Conservation (phyloP, 2,113 vertebrate species). For the Struthio camelus region DNA sequence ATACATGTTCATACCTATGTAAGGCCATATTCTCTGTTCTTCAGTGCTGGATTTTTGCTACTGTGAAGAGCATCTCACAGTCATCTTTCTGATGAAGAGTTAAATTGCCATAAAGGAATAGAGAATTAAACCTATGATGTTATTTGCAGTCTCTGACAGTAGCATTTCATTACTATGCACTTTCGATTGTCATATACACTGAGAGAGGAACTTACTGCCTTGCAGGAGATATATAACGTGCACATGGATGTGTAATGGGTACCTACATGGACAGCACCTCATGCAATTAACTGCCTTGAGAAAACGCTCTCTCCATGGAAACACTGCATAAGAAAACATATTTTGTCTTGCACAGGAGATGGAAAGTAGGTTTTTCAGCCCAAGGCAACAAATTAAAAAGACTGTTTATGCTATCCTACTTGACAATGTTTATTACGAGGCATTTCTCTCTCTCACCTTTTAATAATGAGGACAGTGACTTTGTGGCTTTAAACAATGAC, state of each 20-base stretch:
- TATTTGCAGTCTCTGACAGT: background rate
- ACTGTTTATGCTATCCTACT: background rate
- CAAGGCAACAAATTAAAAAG: conserved; percentile 36
- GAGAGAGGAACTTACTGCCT: background rate
- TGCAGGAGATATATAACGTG: background rate
- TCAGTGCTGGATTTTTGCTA: background rate
- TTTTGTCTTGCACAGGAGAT: background rate
- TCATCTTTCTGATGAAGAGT: background rate
- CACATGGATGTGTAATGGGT: background rate
- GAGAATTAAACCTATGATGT: background rate
- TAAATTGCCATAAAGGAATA: background rate
- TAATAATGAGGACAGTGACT: background rate
- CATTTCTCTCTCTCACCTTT: conserved; percentile 19
- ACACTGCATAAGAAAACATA: background rate
- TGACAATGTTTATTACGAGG: background rate
- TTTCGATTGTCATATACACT: background rate
- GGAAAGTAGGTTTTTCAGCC: conserved; percentile 33
- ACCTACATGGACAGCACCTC: background rate
- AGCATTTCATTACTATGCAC: background rate
- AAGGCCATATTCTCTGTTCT: background rate
- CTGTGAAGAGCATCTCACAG: too few relatives aligned
- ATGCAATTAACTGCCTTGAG: background rate
- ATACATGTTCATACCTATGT: background rate
- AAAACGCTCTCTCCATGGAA: conserved; percentile 36
- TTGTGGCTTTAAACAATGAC: conserved; percentile 3